Base-by-base conservation (phyloP, 2,797 vertebrate species). In the Balearica regulorum region DNA sequence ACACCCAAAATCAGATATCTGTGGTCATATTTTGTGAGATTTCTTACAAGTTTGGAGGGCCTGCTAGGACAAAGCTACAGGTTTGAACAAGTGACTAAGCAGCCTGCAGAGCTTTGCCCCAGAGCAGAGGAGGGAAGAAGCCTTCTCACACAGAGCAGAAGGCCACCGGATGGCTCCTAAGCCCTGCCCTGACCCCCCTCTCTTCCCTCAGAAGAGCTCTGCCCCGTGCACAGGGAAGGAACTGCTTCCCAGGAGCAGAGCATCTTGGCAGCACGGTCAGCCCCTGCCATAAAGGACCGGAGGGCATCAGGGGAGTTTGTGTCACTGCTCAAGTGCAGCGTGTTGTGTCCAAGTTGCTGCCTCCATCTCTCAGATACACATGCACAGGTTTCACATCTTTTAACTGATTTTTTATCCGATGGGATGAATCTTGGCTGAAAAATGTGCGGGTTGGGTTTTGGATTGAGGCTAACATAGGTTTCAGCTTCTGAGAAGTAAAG, bases 401-500 rank as follows among this genome's bases (percentile, higher is more conserved):
- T 26, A 28, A 55, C 75, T 49, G 15, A 58, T 77, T 73, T 86
- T 48, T 26, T 46, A 66, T 73, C 75, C 8, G 2, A 39, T 35
- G 33, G 57, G 81, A 79, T 80, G 22, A 73, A 87, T 14, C 16
- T 43, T 46, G n/a, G 31, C 19, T 71, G 28, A 43, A 39, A 96
- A 85, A 65, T 10, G 24, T 51, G 55, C 60, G 31, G 44, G 70
- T 65, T 90, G 86, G 19, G 25, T 53, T 90, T 94, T 89, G 48
- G 24, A 83, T 37, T 35, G 70, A 85, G 13, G 33, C 26, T 82
- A 77, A 39, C 26, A 41, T 0, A 55, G 55, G 60, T 66, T 77
- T 89, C 80, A 80, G 44, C 39, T 92, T 93, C 68, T 66, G 35
- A 91, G 72, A 91, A 82, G 53, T 44, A 66, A 60, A 78, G 61